Conservation (phyloP, 35 echinoderm and acorn worm genomes). For the Lytechinus variegatus region DNA sequence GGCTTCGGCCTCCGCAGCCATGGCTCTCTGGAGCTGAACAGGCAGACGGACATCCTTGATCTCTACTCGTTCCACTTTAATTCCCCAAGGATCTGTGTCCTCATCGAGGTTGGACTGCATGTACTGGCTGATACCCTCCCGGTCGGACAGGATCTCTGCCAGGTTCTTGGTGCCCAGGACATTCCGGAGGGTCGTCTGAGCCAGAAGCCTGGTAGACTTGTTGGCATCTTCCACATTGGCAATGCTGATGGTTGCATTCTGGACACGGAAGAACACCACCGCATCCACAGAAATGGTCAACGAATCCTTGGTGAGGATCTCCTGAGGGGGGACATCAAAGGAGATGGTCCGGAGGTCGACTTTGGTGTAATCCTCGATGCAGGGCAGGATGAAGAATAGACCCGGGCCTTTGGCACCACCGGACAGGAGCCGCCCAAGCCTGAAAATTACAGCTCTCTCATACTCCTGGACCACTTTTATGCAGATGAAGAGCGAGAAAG, state of each 20-base stretch:
- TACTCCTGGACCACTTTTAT: slow-evolving; percentile 82
- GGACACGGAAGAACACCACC: slow-evolving; percentile 94
- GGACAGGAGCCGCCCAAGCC: slow-evolving; percentile 77
- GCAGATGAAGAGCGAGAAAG: slow-evolving; percentile 28
- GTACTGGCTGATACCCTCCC: slow-evolving; percentile 85
- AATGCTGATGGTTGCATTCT: slow-evolving; percentile 93
- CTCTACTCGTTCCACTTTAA: slow-evolving; percentile 86
- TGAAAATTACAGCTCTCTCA: slow-evolving; percentile 84
- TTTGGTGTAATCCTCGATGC: slow-evolving; percentile 79
- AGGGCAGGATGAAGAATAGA: slow-evolving; percentile 83
- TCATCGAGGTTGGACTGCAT: slow-evolving; percentile 85
- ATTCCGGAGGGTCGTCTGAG: slow-evolving; percentile 94
- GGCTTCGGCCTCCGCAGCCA: slow-evolving; percentile 84
- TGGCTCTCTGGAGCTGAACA: slow-evolving; percentile 71
- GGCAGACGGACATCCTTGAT: slow-evolving; percentile 81
- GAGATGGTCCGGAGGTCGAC: slow-evolving; percentile 85
- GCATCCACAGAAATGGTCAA: slow-evolving; percentile 96
- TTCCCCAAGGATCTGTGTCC: slow-evolving; percentile 89
- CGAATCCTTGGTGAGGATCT: slow-evolving; percentile 95
- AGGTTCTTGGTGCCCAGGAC: slow-evolving; percentile 99
- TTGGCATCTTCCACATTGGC: slow-evolving; percentile 97
- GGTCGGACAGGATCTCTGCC: slow-evolving; percentile 89
- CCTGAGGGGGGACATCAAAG: slow-evolving; percentile 88
- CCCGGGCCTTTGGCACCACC: slow-evolving; percentile 86
- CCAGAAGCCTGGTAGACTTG: slow-evolving; percentile 86